These are phyloP conservation scores for Plecotus auritus DNA, from an alignment of 2,113 vertebrate species.

Conservation along the genomic window DNA sequence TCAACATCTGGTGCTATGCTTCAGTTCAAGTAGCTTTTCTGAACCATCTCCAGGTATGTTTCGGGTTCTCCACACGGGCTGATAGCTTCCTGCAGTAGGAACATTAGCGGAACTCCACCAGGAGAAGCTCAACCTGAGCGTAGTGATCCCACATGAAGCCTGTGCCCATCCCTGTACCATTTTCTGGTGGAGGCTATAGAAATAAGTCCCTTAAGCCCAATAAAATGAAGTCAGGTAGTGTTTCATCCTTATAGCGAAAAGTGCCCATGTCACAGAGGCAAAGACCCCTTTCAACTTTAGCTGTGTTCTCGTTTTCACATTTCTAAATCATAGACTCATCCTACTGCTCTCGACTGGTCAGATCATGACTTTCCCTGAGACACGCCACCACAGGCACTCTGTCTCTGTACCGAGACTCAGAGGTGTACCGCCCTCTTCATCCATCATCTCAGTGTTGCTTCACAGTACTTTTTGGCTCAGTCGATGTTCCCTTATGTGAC, in stretches of 20 bases:
- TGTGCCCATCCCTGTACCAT: background rate
- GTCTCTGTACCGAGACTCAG: too few species aligned
- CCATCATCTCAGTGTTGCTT: background rate
- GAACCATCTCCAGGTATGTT: background rate
- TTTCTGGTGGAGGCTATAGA: background rate
- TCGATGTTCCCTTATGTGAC: fast-evolving
- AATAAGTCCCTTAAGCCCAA: background rate
- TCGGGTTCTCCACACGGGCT: background rate
- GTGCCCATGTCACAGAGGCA: background rate
- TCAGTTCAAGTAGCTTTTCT: background rate
- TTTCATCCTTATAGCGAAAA: background rate
- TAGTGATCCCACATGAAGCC: background rate
- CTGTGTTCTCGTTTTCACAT: background rate
- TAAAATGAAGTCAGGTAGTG: background rate
- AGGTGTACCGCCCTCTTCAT: background rate
- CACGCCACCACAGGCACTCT: background rate
- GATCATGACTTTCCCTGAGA: too few species aligned
- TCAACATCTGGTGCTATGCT: background rate
- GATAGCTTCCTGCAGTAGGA: background rate
- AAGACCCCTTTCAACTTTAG: background rate
- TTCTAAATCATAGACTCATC: background rate
- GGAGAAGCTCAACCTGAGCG: background rate
- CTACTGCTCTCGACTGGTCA: background rate
- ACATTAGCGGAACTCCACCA: too few species aligned
- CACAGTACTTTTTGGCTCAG: background rate